phyloP scores from a whole-genome alignment of 2,888 invertebrate genomes.

The Molorchus minor region DNA sequence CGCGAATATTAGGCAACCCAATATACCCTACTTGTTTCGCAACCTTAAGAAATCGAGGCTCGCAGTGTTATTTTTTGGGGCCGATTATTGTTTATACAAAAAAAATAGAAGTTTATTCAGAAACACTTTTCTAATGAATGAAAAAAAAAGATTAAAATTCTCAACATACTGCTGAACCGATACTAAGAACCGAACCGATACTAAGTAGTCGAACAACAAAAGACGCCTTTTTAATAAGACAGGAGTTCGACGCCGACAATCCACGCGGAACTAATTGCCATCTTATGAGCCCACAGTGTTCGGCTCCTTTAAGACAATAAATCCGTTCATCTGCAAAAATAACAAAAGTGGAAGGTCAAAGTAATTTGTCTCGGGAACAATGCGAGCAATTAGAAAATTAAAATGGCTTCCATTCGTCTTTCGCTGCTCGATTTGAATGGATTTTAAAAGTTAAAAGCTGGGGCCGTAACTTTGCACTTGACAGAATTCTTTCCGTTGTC shows the following conservation, averaged over 20 bases:
- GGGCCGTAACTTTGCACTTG: conserved; percentile 3
- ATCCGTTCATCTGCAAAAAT: conserved; percentile 39
- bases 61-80: too few relatives aligned
- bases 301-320: conserved; percentile 26
- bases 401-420: conserved; percentile 38
- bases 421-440: conserved; percentile 18
- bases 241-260: conserved; percentile 9
- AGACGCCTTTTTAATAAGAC: conserved; percentile 7
- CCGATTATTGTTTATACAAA: too few relatives aligned
- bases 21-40: too few relatives aligned
- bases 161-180: too few relatives aligned
- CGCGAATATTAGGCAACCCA: too few relatives aligned
- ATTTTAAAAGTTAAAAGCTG: conserved; percentile 22
- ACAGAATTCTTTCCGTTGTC: conserved; percentile 5
- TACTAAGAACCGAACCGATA: too few relatives aligned
- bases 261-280: conserved; percentile 19
- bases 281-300: conserved; percentile 22
- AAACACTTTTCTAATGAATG: too few relatives aligned
- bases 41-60: too few relatives aligned
- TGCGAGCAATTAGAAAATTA: conserved; percentile 42
- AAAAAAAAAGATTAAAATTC: too few relatives aligned
- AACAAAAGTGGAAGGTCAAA: conserved; percentile 38
- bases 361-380: conserved; percentile 40
- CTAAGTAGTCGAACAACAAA: too few relatives aligned
- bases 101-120: too few relatives aligned